Evolutionary conservation across 2,888 invertebrate genomes (phyloP).

Genomic region (Dione juno): DNA sequence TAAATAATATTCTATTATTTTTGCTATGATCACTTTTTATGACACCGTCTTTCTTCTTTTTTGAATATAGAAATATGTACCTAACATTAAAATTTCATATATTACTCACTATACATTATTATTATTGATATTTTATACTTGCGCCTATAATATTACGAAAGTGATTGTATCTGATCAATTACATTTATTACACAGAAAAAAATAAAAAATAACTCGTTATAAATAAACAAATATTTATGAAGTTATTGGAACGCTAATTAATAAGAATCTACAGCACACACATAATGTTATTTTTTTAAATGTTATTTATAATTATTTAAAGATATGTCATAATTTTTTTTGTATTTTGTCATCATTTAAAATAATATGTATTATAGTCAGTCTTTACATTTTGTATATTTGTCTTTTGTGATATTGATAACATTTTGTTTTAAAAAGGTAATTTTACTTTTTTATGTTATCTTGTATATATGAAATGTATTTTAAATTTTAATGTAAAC

Average conservation of each 20-base stretch:
- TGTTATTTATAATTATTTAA: constrained; percentile 4
- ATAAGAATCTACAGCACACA: constrained; percentile 21
- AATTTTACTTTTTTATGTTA: constrained; percentile 3
- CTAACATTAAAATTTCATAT: too few species aligned
- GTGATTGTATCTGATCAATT: too few species aligned
- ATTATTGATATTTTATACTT: too few species aligned
- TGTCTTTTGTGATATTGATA: background rate
- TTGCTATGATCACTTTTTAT: too few species aligned
- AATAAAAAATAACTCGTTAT: too few species aligned
- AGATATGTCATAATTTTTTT: background rate
- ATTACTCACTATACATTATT: too few species aligned
- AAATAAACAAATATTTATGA: background rate
- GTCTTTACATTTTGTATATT: background rate
- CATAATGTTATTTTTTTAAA: background rate
- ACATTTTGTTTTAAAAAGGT: background rate
- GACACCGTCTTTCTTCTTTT: too few species aligned
- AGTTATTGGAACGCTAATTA: background rate
- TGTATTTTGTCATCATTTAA: background rate
- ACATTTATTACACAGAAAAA: too few species aligned
- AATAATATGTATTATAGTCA: constrained; percentile 6
- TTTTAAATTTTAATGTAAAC: background rate
- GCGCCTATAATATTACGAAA: too few species aligned
- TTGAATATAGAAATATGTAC: background rate
- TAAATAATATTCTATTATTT: too few species aligned
- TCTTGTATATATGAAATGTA: constrained; percentile 4